phyloP scores from a whole-genome alignment of 2,113 vertebrate species.

The Centropus unirufus region DNA sequence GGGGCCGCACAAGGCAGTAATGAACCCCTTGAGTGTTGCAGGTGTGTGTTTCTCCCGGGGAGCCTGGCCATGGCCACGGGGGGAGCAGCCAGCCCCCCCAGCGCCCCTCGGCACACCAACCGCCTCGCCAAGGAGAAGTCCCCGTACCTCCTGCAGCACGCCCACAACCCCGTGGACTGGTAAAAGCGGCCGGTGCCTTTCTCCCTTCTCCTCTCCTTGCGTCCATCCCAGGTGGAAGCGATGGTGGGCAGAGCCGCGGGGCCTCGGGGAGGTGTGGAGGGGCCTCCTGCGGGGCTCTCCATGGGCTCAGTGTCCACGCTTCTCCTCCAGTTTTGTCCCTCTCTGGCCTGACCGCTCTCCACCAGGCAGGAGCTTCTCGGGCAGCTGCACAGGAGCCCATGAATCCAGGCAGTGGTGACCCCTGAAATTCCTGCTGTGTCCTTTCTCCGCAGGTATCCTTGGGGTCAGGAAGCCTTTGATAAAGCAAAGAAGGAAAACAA shows the following conservation, averaged over 20 bases:
- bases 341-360: neutral
- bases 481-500: conserved; percentile 91
- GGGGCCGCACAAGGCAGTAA: neutral
- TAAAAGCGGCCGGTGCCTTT: conserved; percentile 56
- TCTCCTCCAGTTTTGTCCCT: fast-evolving
- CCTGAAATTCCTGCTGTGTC: neutral
- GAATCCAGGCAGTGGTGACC: neutral
- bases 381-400: neutral
- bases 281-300: neutral
- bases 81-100: conserved; percentile 43
- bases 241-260: neutral
- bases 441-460: conserved; percentile 83
- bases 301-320: fast-evolving
- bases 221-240: fast-evolving
- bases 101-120: conserved; percentile 71
- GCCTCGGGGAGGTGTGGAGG: neutral
- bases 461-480: conserved; percentile 93
- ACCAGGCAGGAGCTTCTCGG: neutral
- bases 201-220: neutral
- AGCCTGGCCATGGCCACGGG: conserved; percentile 81
- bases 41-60: conserved; percentile 43
- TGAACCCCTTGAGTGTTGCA: conserved; percentile 41
- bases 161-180: conserved; percentile 96
- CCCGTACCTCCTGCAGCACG: conserved; percentile 91
- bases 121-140: conserved; percentile 87